Evolutionary conservation across 1,140 invertebrate species (phyloP).

Genomic region (Panulirus ornatus): DNA sequence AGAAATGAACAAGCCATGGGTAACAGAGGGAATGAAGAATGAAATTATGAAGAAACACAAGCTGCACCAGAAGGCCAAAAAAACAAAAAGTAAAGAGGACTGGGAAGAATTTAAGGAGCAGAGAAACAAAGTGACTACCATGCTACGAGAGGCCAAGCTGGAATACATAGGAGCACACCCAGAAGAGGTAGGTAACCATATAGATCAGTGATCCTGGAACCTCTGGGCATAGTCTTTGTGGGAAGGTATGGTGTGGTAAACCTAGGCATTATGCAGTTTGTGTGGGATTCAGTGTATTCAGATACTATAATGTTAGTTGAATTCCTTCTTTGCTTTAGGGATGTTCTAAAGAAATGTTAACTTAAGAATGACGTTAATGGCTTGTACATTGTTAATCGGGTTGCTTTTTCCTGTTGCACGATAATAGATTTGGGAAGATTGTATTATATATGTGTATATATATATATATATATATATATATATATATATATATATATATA

Average conservation of each 20-base stretch:
- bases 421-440: no score
- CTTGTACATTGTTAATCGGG: no score
- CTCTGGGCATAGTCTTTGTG: not conserved
- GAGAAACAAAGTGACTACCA: constrained; percentile 80
- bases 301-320: not conserved
- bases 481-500: no score
- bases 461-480: no score
- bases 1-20: constrained; percentile 80
- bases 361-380: no score
- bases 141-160: constrained; percentile 81
- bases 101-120: constrained; percentile 81
- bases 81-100: constrained; percentile 80
- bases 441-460: no score
- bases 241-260: constrained; percentile 40
- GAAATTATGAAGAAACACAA: constrained; percentile 81
- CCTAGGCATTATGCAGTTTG: not conserved
- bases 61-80: constrained; percentile 80
- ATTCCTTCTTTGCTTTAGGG: no score
- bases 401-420: no score
- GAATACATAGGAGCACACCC: constrained; percentile 80
- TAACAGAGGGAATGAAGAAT: constrained; percentile 81
- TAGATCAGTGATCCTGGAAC: constrained; percentile 16
- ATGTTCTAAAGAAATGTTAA: no score
- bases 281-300: not conserved
- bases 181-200: constrained; percentile 79